A percentile compares a stretch with the other conserved stretches of the same genome.
Conservation (phyloP, 1,140 invertebrate species). For the Tribolium madens region DNA sequence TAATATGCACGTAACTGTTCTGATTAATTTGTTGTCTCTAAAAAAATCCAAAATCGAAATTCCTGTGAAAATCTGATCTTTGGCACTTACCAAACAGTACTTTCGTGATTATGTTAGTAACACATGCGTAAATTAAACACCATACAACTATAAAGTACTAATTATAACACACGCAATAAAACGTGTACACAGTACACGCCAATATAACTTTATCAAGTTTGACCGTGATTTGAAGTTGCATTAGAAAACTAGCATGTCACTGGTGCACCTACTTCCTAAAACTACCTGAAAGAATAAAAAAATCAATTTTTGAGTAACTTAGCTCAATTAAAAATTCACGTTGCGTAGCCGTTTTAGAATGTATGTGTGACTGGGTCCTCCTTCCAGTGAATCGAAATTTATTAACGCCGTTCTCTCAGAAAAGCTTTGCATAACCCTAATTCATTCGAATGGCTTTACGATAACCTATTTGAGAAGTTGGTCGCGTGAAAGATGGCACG, state of each 20-base stretch:
- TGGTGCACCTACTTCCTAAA: background rate
- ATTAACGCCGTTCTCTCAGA: background rate
- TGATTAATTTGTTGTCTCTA: background rate
- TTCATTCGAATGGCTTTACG: background rate
- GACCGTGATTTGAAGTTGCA: background rate
- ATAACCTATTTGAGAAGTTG: background rate
- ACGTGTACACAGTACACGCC: background rate
- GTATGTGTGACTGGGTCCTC: background rate
- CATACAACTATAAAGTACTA: background rate
- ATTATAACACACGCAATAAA: background rate
- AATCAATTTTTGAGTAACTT: background rate
- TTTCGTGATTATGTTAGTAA: background rate
- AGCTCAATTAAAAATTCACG: background rate
- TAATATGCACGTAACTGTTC: background rate
- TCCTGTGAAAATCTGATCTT: background rate
- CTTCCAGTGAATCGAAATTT: background rate
- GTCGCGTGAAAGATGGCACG: background rate
- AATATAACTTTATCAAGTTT: background rate
- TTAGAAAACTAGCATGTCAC: background rate
- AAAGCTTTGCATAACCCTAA: background rate
- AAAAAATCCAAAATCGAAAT: background rate
- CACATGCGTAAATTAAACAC: background rate
- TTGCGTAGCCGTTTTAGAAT: background rate
- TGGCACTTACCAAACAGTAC: background rate
- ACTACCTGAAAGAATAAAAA: background rate